Evolutionary conservation across 2,797 vertebrate genomes (phyloP).

Genomic region (Manis crassicaudata): DNA sequence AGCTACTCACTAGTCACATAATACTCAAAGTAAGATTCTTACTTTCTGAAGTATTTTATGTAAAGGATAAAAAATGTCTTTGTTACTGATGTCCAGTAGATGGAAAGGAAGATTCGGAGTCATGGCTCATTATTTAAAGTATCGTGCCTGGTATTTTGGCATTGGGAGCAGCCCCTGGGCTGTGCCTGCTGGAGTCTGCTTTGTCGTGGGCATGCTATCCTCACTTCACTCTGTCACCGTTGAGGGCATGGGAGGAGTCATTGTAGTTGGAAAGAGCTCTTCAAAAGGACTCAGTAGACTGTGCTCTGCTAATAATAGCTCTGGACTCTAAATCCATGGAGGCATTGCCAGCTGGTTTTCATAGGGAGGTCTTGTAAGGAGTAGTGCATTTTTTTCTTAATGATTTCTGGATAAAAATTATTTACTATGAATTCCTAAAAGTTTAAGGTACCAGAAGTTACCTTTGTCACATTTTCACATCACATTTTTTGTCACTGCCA

Average conservation of each 20-base stretch:
- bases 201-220: fast-evolving
- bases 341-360: neutral
- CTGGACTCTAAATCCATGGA: neutral
- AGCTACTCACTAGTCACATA: neutral
- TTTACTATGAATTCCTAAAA: neutral
- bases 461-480: neutral
- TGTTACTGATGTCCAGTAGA: neutral
- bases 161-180: neutral
- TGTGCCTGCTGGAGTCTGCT: neutral
- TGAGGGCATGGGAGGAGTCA: neutral
- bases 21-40: neutral
- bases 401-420: neutral
- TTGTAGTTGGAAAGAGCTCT: neutral
- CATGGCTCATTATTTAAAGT: neutral
- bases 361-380: neutral
- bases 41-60: neutral
- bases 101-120: neutral
- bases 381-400: neutral
- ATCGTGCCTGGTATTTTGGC: fast-evolving
- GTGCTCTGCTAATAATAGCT: neutral
- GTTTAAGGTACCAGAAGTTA: neutral
- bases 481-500: neutral
- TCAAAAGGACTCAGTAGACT: neutral
- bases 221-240: neutral
- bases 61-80: neutral